Percentiles rank a stretch among this genome's conserved stretches.
Evolutionary conservation across 2,888 invertebrate species (phyloP).

Genomic region (Macaria notata): DNA sequence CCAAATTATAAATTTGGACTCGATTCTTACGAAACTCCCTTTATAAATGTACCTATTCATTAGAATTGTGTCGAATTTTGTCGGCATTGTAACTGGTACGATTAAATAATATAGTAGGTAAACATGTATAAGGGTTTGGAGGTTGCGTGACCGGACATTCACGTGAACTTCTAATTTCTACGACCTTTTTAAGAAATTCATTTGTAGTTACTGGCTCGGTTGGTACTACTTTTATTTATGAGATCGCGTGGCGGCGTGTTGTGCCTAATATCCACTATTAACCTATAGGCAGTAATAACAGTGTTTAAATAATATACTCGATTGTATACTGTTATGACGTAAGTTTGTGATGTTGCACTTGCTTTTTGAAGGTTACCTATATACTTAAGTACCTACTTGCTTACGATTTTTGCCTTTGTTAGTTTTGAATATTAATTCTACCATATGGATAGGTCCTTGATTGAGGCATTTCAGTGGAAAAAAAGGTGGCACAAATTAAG

Average conservation of each 20-base stretch:
- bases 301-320: constrained; percentile 11
- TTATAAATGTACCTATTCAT: neutral
- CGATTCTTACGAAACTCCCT: too few species aligned
- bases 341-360: too few species aligned
- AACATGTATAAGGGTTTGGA: constrained; percentile 61
- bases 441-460: too few species aligned
- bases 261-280: constrained; percentile 55
- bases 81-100: constrained; percentile 41
- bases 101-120: constrained; percentile 58
- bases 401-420: too few species aligned
- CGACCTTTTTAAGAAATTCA: constrained; percentile 79
- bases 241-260: constrained; percentile 60
- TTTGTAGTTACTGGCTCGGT: constrained; percentile 44
- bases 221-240: constrained; percentile 58
- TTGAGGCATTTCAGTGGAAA: too few species aligned
- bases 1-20: too few species aligned
- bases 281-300: constrained; percentile 37
- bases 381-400: too few species aligned
- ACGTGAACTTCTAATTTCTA: constrained; percentile 76
- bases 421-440: too few species aligned
- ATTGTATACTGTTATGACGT: constrained; percentile 1
- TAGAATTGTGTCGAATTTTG: constrained; percentile 29
- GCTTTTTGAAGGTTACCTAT: too few species aligned
- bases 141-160: constrained; percentile 70
- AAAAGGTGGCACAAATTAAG: too few species aligned